phyloP scores from a whole-genome alignment of 1,140 invertebrate genomes.

The Eubasilissa regina region DNA sequence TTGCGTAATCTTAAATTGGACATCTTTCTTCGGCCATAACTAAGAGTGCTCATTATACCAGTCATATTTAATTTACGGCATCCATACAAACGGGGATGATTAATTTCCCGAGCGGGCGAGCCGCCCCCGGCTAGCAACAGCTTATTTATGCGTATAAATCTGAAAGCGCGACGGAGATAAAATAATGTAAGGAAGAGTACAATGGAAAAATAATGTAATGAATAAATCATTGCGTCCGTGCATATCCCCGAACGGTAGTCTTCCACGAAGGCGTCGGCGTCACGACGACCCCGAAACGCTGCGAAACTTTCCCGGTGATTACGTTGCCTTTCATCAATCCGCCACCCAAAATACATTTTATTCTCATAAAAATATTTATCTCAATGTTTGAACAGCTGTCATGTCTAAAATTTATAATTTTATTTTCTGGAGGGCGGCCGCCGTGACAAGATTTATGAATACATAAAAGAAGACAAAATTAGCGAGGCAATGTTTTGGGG shows the following conservation, averaged over 20 bases:
- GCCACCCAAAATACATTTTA: conserved; percentile 46
- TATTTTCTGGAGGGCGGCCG: conserved; percentile 48
- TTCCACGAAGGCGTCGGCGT: conserved; percentile 1
- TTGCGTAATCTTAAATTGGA: conserved; percentile 16
- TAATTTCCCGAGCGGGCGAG: conserved; percentile 41
- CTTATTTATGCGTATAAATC: conserved; percentile 60
- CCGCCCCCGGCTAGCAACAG: conserved; percentile 38
- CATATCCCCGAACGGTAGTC: conserved; percentile 31
- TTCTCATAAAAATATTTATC: conserved; percentile 60
- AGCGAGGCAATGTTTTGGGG: conserved; percentile 47
- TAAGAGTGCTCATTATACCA: conserved; percentile 44
- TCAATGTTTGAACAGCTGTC: conserved; percentile 60
- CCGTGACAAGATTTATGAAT: conserved; percentile 52
- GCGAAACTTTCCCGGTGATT: conserved; percentile 57
- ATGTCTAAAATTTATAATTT: conserved; percentile 60
- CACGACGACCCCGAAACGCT: not conserved
- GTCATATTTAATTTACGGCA: conserved; percentile 56
- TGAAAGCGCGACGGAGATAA: conserved; percentile 55
- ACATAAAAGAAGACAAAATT: conserved; percentile 58
- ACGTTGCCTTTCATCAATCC: conserved; percentile 56
- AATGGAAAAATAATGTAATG: conserved; percentile 60
- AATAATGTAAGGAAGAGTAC: conserved; percentile 56
- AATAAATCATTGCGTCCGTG: conserved; percentile 54
- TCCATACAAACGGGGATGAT: conserved; percentile 51
- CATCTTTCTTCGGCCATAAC: conserved; percentile 14